Base-by-base conservation (phyloP, 2,888 invertebrate genomes). In the Caenorhabditis sinica region DNA sequence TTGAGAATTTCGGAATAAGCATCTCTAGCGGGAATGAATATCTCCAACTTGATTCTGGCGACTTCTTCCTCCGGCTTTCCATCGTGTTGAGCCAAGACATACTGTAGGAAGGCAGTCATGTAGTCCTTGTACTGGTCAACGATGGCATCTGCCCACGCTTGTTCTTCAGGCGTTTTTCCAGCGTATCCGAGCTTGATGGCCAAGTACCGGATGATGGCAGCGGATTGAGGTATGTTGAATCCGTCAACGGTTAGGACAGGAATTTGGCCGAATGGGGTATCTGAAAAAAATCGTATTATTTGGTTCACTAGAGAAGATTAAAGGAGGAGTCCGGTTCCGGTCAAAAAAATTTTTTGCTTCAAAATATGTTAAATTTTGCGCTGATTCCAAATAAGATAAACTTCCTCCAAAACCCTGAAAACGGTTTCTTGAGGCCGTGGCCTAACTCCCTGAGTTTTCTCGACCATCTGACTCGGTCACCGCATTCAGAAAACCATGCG, bases 221-320 rank as follows among this genome's bases (percentile, higher is more conserved):
- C 45, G 0, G 86, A 86, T 43, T 86, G 80, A 0, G 86, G 83
- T 58, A 86, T 83, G 63, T 53, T 36, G 30, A 73, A 53, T 20
- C 86, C 86, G 36, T 83, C 86, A 20, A 86, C 83, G 20, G 76
- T 60, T 5, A 86, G 71, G 13, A 86, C 81, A 0, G 86, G 86
- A 33, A 81, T 25, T 33, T 83, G 11, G 56, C 77, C 56, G 77
- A 86, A 36, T 72, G 83, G 58, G 69, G 60, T 49, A 28, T 71
- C 77, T 63, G 33, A 51, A 74, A 61, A 28, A 25, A 30, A 49
- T 49, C n/a, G n/a, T n/a, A n/a, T n/a, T n/a, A n/a, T n/a, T n/a
- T n/a, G n/a, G n/a, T n/a, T n/a, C n/a, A n/a, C n/a, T n/a, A n/a
- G n/a, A n/a, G n/a, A n/a, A n/a, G n/a, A n/a, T n/a, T n/a, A n/a